These are phyloP conservation scores for Napeogenes inachia DNA, from an alignment of 2,888 invertebrate species.

Conservation along the genomic window DNA sequence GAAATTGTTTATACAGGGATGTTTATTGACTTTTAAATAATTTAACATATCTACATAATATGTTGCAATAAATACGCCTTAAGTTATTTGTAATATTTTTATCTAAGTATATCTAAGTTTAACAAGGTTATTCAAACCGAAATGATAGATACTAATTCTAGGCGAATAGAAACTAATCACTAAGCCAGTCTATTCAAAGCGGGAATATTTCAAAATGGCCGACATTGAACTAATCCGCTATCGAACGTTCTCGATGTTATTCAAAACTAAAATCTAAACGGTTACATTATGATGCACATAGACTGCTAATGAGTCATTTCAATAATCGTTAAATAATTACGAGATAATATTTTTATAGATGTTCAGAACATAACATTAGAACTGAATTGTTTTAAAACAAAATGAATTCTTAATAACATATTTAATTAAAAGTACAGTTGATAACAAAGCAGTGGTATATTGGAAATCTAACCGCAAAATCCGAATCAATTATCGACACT, in stretches of 20 bases:
- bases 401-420: no score
- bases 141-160: conserved; percentile 5
- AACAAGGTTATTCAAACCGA: neutral
- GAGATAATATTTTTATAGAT: no score
- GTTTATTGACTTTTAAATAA: no score
- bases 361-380: no score
- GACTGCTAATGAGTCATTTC: no score
- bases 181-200: conserved; percentile 18
- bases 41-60: no score
- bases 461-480: neutral
- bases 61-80: no score
- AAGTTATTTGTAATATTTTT: no score
- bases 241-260: conserved; percentile 8
- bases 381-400: no score
- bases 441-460: neutral
- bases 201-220: conserved; percentile 18
- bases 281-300: neutral
- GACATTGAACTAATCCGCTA: conserved; percentile 17
- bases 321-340: no score
- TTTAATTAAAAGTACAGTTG: neutral
- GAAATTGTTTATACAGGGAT: no score
- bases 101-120: neutral
- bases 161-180: conserved; percentile 23
- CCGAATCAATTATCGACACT: neutral
- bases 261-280: neutral